Percentiles rank a stretch among this genome's conserved stretches.
These are phyloP conservation scores for Endomychus coccineus DNA, from an alignment of 2,888 invertebrate genomes.

Conservation along the genomic window DNA sequence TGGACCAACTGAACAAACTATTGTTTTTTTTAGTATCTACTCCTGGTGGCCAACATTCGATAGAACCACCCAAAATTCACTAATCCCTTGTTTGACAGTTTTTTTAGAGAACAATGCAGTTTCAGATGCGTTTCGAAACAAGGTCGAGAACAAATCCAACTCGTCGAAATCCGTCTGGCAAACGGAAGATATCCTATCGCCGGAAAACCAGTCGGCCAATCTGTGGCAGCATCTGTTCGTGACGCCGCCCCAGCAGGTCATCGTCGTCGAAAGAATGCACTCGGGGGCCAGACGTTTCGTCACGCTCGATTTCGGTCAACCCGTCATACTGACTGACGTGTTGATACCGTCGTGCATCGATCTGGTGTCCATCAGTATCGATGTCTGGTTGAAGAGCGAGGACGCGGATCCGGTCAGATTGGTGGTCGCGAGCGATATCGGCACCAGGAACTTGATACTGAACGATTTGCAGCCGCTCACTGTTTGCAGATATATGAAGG, in stretches of 20 bases:
- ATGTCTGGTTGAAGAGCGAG: slow-evolving; percentile 83
- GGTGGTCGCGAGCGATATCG: slow-evolving; percentile 80
- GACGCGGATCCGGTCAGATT: slow-evolving; percentile 79
- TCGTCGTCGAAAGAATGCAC: slow-evolving; percentile 89
- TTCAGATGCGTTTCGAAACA: slow-evolving; percentile 10
- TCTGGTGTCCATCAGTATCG: slow-evolving; percentile 77
- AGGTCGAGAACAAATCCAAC: slow-evolving; percentile 15
- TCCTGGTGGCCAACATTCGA: too few species aligned
- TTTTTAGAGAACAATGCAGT: too few species aligned
- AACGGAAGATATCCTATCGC: slow-evolving; percentile 31
- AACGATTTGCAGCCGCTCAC: slow-evolving; percentile 87
- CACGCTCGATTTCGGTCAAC: slow-evolving; percentile 84
- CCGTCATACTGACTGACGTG: slow-evolving; percentile 78
- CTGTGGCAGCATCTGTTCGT: slow-evolving; percentile 51
- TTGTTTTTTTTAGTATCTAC: too few species aligned
- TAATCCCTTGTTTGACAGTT: too few species aligned
- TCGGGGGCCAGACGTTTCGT: slow-evolving; percentile 89
- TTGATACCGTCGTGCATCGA: slow-evolving; percentile 75
- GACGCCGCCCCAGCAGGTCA: slow-evolving; percentile 72
- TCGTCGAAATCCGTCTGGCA: slow-evolving; percentile 18
- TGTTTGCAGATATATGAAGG: slow-evolving; percentile 82
- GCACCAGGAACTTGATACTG: slow-evolving; percentile 74
- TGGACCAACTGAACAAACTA: too few species aligned
- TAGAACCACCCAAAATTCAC: too few species aligned
- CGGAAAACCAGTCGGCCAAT: slow-evolving; percentile 17